Base-by-base conservation (phyloP, 2,113 vertebrate genomes). In the Campylomormyrus tamandua region DNA sequence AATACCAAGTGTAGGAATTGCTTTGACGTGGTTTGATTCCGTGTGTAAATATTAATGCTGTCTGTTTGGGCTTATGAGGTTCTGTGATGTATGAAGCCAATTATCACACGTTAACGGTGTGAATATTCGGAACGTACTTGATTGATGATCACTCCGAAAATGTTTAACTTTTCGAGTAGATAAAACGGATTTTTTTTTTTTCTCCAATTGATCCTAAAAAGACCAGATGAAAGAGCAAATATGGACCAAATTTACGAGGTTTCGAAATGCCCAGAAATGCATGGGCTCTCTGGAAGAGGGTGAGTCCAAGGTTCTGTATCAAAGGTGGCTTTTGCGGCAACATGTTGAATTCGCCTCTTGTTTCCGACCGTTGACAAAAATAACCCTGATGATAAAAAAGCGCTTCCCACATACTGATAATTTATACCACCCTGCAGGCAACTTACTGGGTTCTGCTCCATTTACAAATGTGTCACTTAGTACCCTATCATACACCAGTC, bases 51-150 rank as follows among this genome's bases (percentile, higher is more conserved):
- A 89, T 89, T 46, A 85, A 83, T 80, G 35, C 39, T 85, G 77
- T 50, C 35, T 58, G 50, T 46, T 52, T 85, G 35, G 77, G 89
- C 77, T 58, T 84, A 84, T 48, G 50, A 89, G 52, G 13, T 24
- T 80, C 53, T 89, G 80, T 80, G 88, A 89, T 84, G 48, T 45
- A 89, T 83, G 74, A 80, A 89, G 88, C 48, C 74, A 89, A 56
- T 84, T 85, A 89, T 24, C 83, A 49, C 56, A 80, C 27, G 56
- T 31, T 84, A 89, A 89, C 89, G 21, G 39, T 85, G 83, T 58
- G 80, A 80, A 89, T 48, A 89, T 85, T 89, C 85, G 77, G 83
- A 46, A 46, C 39, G 80, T 85, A 85, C 35, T 84, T 89, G 77
- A 89, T 89, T 85, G 42, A 84, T 89, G 80, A 56, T 74, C 83